These are phyloP conservation scores for Dissostichus mawsoni DNA, from an alignment of 2,113 vertebrate species.

Conservation along the genomic window DNA sequence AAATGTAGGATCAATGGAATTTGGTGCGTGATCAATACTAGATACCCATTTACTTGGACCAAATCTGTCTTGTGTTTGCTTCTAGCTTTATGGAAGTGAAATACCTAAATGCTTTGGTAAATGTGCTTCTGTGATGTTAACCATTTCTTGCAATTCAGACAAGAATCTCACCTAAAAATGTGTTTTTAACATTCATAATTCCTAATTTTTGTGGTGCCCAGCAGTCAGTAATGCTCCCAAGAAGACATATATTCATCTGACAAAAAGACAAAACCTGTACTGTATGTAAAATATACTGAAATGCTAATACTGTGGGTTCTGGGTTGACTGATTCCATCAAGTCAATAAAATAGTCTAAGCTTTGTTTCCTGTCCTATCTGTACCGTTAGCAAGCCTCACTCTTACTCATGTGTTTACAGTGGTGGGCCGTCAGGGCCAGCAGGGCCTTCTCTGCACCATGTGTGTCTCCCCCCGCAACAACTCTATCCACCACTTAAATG, in stretches of 20 bases:
- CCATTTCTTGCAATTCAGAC: neutral
- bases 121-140: too few relatives aligned
- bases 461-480: too few relatives aligned
- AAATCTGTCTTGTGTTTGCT: neutral
- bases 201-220: neutral
- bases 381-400: neutral
- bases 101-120: too few relatives aligned
- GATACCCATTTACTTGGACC: neutral
- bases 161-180: neutral
- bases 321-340: neutral
- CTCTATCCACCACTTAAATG: too few relatives aligned
- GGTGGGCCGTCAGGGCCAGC: too few relatives aligned
- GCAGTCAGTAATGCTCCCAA: neutral
- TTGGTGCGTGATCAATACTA: neutral
- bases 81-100: neutral
- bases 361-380: neutral
- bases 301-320: neutral
- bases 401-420: neutral
- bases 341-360: neutral
- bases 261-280: too few relatives aligned
- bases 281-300: neutral
- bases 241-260: too few relatives aligned
- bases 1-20: neutral
- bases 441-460: too few relatives aligned
- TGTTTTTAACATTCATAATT: neutral